Evolutionary conservation across 2,113 vertebrate genomes (phyloP).

Genomic region (Leptobrachium leishanense): DNA sequence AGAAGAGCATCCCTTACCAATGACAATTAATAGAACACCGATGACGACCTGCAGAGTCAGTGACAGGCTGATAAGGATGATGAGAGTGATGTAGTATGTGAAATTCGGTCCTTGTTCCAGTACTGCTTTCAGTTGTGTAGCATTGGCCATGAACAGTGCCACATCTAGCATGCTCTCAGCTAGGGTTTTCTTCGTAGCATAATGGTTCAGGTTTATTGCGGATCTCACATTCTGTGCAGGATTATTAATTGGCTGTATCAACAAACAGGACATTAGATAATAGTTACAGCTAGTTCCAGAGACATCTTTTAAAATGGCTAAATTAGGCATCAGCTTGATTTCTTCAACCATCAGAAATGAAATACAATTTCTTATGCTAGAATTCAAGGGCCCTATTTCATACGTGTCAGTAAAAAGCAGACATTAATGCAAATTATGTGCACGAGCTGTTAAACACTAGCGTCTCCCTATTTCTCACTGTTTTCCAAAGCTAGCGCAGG

Average conservation of each 20-base stretch:
- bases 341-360: too few species aligned
- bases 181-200: conserved; percentile 87
- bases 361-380: too few species aligned
- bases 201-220: conserved; percentile 83
- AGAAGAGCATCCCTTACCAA: conserved; percentile 69
- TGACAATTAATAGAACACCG: conserved; percentile 80
- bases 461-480: too few species aligned
- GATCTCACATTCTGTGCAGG: conserved; percentile 43
- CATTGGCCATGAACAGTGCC: conserved; percentile 85
- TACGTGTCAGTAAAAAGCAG: too few species aligned
- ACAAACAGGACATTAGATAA: too few species aligned
- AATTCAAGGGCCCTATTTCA: too few species aligned
- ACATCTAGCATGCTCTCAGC: conserved; percentile 88
- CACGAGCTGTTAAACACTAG: too few species aligned
- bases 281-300: too few species aligned
- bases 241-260: conserved; percentile 12
- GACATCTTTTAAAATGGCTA: too few species aligned
- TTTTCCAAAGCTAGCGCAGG: too few species aligned
- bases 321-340: too few species aligned
- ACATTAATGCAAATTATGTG: too few species aligned
- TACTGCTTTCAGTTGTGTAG: conserved; percentile 82
- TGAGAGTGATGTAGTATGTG: conserved; percentile 74
- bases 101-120: conserved; percentile 80
- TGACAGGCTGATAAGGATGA: conserved; percentile 83
- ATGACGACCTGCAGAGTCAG: conserved; percentile 81